Conservation (phyloP, 2,797 vertebrate genomes). For the Alcedo atthis region DNA sequence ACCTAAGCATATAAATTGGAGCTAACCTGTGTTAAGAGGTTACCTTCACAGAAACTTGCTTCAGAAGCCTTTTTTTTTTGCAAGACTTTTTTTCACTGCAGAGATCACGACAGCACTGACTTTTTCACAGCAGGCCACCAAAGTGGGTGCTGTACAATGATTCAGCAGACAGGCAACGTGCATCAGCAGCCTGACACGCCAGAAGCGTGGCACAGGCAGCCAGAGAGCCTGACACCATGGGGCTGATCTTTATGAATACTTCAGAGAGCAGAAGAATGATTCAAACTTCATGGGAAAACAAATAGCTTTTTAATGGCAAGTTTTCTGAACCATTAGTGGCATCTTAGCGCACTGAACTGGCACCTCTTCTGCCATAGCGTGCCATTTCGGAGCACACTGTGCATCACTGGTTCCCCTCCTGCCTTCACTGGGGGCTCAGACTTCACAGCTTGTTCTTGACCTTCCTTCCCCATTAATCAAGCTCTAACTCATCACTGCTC, state of each 20-base stretch:
- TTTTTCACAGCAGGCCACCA: not conserved
- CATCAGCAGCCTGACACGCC: too few relatives aligned
- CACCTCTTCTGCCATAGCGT: rapidly evolving
- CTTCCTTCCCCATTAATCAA: not conserved
- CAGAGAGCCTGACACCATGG: not conserved
- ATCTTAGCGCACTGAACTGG: rapidly evolving
- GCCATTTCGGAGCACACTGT: not conserved
- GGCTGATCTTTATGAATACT: not conserved
- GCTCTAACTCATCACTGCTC: not conserved
- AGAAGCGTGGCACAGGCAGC: rapidly evolving
- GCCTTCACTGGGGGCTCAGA: not conserved
- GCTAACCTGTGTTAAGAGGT: not conserved
- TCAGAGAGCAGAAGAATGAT: not conserved
- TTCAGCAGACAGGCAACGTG: rapidly evolving
- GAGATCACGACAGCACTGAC: rapidly evolving
- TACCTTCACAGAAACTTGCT: not conserved
- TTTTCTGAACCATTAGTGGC: not conserved
- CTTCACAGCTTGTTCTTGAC: not conserved
- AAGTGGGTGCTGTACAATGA: not conserved
- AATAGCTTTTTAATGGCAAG: not conserved
- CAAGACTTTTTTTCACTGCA: not conserved
- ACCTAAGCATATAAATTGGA: rapidly evolving
- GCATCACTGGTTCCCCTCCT: not conserved
- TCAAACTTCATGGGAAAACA: not conserved
- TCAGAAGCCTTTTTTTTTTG: not conserved